These are phyloP conservation scores for Amazona vittata DNA, from an alignment of 2,113 vertebrate species.

Conservation along the genomic window DNA sequence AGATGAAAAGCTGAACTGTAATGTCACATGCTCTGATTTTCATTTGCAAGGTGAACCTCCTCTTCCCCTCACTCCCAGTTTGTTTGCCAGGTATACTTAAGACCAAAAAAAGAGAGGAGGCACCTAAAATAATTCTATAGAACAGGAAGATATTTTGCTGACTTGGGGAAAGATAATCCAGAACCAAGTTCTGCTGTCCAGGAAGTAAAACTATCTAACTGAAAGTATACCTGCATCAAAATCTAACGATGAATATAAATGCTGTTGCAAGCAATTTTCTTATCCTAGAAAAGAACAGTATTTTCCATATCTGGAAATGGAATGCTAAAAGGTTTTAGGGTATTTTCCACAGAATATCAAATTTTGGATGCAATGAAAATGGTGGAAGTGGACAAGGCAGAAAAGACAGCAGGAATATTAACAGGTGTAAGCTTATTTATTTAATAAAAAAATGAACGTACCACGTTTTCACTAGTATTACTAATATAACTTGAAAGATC, in stretches of 20 bases:
- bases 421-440: background rate
- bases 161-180: background rate
- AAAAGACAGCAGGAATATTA: background rate
- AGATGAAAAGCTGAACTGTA: background rate
- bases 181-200: background rate
- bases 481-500: background rate
- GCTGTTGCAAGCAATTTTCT: background rate
- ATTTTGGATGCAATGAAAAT: background rate
- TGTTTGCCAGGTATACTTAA: background rate
- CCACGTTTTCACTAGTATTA: background rate
- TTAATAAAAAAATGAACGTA: background rate
- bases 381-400: background rate
- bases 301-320: background rate
- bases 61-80: rapidly evolving
- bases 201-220: background rate
- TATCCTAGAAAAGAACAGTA: background rate
- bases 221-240: background rate
- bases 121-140: background rate
- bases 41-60: background rate
- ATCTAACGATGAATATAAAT: background rate
- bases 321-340: background rate
- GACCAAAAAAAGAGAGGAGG: background rate
- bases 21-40: background rate
- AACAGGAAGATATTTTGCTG: background rate
- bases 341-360: background rate